phyloP scores from a whole-genome alignment of 2,797 vertebrate genomes.

The Percopsis omiscomaycus region DNA sequence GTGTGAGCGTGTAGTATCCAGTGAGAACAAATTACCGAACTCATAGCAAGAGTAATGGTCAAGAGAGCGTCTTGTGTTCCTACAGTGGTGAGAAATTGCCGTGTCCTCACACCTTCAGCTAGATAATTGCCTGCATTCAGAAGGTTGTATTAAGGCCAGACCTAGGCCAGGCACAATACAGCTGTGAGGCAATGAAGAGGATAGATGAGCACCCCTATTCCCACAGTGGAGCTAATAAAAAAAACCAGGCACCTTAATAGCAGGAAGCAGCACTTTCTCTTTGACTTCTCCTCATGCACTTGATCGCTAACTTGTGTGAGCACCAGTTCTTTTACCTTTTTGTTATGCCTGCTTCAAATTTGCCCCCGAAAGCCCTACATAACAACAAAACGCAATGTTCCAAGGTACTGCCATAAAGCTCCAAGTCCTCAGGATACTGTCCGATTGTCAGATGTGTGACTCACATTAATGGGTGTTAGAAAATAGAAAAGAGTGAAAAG shows the following conservation, averaged over 20 bases:
- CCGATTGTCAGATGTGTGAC: neutral
- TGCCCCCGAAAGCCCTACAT: too few relatives aligned
- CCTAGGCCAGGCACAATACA: constrained; percentile 37
- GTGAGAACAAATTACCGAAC: too few relatives aligned
- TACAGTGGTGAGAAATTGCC: too few relatives aligned
- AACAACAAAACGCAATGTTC: constrained; percentile 3
- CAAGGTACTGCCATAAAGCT: neutral
- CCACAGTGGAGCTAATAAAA: constrained; percentile 12
- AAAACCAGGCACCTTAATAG: constrained; percentile 12
- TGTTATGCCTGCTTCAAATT: neutral
- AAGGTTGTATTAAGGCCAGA: constrained; percentile 25
- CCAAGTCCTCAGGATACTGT: constrained; percentile 3
- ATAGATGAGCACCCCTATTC: neutral
- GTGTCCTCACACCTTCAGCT: constrained; percentile 35
- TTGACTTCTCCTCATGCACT: neutral
- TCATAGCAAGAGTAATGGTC: neutral
- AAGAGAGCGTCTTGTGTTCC: constrained; percentile 1
- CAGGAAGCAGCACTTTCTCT: constrained; percentile 1
- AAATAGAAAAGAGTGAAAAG: constrained; percentile 7
- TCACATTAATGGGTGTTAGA: constrained; percentile 8
- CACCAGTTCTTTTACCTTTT: neutral
- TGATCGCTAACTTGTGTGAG: neutral
- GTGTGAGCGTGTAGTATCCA: neutral
- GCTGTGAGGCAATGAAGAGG: constrained; percentile 14
- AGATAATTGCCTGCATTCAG: constrained; percentile 37